These are phyloP conservation scores for Euwallacea similis DNA, from an alignment of 1,140 invertebrate genomes.

Conservation along the genomic window DNA sequence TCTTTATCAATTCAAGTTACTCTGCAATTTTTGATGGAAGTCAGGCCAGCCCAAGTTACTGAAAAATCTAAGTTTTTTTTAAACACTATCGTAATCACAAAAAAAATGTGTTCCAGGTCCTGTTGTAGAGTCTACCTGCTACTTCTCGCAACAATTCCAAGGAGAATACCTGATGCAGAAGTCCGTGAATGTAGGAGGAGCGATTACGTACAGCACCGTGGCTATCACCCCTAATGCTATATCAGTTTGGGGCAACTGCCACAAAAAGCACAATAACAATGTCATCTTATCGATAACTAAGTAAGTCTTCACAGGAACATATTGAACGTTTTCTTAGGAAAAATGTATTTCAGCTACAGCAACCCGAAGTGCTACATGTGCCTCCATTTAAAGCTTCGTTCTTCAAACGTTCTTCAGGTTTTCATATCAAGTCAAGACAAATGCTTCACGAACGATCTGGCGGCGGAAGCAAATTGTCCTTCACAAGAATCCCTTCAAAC, in stretches of 20 bases:
- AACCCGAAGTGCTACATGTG: constrained; percentile 62
- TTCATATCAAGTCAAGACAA: constrained; percentile 63
- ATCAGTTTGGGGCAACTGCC: constrained; percentile 69
- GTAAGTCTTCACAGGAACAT: constrained; percentile 31
- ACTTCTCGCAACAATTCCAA: constrained; percentile 70
- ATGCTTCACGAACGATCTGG: constrained; percentile 65
- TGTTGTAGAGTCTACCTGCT: constrained; percentile 57
- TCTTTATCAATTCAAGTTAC: too few species aligned
- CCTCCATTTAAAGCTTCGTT: constrained; percentile 63
- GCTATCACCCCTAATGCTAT: constrained; percentile 67
- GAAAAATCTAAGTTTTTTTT: not conserved
- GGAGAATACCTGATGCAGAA: constrained; percentile 68
- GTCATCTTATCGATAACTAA: constrained; percentile 68
- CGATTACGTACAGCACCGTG: constrained; percentile 64
- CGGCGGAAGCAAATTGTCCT: constrained; percentile 64
- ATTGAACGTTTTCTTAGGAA: not conserved
- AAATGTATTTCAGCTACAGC: constrained; percentile 54
- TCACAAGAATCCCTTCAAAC: constrained; percentile 55
- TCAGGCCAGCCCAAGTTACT: too few species aligned
- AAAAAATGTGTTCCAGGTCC: constrained; percentile 37
- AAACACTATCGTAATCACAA: not conserved
- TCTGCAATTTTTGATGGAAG: too few species aligned
- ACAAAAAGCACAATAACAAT: constrained; percentile 63
- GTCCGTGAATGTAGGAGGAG: constrained; percentile 53
- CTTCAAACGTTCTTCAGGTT: constrained; percentile 67